Evolutionary conservation across 2,888 invertebrate species (phyloP).

Genomic region (Calameuta pallipes): DNA sequence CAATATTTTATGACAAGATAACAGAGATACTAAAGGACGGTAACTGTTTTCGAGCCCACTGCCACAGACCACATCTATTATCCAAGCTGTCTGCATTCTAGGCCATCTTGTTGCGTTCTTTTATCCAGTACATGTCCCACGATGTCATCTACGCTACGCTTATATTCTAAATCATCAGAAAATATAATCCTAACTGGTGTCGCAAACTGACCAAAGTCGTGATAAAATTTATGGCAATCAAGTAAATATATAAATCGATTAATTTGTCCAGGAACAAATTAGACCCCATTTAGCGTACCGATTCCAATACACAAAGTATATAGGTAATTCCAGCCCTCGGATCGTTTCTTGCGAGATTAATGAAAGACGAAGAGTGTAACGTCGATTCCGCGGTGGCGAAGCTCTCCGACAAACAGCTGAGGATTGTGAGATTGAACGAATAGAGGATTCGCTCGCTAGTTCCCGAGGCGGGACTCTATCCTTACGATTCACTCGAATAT

Average conservation of each 20-base stretch:
- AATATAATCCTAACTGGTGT: not conserved
- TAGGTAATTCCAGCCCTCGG: not conserved
- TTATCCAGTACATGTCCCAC: not conserved
- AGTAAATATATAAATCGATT: not conserved
- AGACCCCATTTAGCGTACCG: not conserved
- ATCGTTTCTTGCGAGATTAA: constrained; percentile 1
- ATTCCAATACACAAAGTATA: not conserved
- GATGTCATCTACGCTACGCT: not conserved
- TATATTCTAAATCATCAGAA: not conserved
- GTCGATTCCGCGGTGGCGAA: not conserved
- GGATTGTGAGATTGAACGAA: not conserved
- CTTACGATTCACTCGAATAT: constrained; percentile 25
- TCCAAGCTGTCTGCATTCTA: not conserved
- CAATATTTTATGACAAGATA: not conserved
- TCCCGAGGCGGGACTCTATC: constrained; percentile 4
- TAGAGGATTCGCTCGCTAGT: not conserved
- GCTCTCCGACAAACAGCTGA: not conserved
- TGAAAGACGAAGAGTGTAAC: not conserved
- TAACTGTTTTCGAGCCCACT: not conserved
- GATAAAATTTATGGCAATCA: not conserved
- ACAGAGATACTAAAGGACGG: not conserved
- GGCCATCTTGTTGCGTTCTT: not conserved
- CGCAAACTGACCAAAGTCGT: not conserved
- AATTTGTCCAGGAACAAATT: constrained; percentile 1
- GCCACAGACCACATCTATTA: not conserved